Base-by-base conservation (phyloP, 2,888 invertebrate genomes). In the Linnaemya tessellans region DNA sequence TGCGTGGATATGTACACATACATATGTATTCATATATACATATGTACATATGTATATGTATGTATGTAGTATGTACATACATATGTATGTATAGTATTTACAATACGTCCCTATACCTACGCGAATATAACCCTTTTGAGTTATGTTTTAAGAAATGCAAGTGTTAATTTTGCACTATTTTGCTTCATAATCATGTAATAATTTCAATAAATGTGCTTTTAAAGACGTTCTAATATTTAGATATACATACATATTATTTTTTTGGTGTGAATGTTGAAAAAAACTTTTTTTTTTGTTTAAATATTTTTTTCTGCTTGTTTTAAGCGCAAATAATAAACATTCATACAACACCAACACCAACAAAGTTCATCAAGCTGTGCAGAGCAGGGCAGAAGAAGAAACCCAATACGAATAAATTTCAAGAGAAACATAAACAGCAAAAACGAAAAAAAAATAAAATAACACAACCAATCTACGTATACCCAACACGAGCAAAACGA, bases 401-500 rank as follows among this genome's bases (percentile, higher is more conserved):
- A 11, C 35, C 46, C 67, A 62, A 83, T 74, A 79, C 67, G 62
- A 68, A 81, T 71, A 78, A 78, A 78, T 74, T 73, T 62, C 58
- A 75, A 84, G 74, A 75, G 80, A 80, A 84, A 84, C 65, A 80
- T 73, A 68, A 78, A 67, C 49, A 64, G 46, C 46, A 75, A 62
- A 67, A 58, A 84, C 46, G 70, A 62, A 67, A 58, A 84, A 56
- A 71, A 77, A 30, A 30, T 30, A 38, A 71, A 46, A 62, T 15
- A 30, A 2, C 5, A 54, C 49, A 65, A 80, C 64, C 60, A 73
- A 68, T 25, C 51, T 46, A 71, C n/a, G 58, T 70, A 64, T 82
- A 78, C 30, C 49, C 77, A 78, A 58, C 41, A 83, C 71, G 82
- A 71, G 77, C 38, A 58, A 83, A 78, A 82, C 77, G 82, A 82